Base-by-base conservation (phyloP, 2,888 invertebrate species). In the Clepsis dumicolana region DNA sequence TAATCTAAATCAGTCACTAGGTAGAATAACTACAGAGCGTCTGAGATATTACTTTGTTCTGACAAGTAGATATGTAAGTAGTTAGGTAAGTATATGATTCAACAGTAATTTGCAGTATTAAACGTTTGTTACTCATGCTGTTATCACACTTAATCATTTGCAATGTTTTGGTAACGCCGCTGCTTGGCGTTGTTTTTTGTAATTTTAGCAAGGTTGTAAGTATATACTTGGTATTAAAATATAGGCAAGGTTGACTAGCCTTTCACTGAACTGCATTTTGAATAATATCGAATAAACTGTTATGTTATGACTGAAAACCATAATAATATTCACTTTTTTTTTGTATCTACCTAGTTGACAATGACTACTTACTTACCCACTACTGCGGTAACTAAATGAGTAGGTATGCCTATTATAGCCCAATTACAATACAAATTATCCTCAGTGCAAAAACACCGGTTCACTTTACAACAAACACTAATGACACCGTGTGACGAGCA, bases 351-450 rank as follows among this genome's bases (percentile, higher is more conserved):
- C 73, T 77, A 79, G 82, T 85, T 86, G 87, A 85, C 88, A 89
- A 87, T 88, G 87, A 85, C 81, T 77, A 83, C 83, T 82, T 77
- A 83, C 83, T 82, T 81, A 82, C 77, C 56, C 48, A 48, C 21
- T 48, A 21, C 77, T 72, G 71, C 63, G 74, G 74, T 77, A 74
- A 66, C 48, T 44, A 62, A n/a, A 35, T 24, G 70, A 73, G 79
- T 82, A 80, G 77, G 69, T 82, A 80, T 78, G 69, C 78, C 77
- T 80, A 81, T 80, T 78, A 79, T 72, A 74, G 80, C 77, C 76
- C 83, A 81, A 85, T 90, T 87, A 85, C 81, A 77, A 84, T 85
- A 76, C 80, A 83, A 85, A 84, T 83, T 78, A 72, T 78, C 77
- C 74, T 77, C 56, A 50, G 59, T 25, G 61, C 35, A 70, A 52